Base-by-base conservation (phyloP, 1,140 invertebrate species). In the Drosophila pectinifera region DNA sequence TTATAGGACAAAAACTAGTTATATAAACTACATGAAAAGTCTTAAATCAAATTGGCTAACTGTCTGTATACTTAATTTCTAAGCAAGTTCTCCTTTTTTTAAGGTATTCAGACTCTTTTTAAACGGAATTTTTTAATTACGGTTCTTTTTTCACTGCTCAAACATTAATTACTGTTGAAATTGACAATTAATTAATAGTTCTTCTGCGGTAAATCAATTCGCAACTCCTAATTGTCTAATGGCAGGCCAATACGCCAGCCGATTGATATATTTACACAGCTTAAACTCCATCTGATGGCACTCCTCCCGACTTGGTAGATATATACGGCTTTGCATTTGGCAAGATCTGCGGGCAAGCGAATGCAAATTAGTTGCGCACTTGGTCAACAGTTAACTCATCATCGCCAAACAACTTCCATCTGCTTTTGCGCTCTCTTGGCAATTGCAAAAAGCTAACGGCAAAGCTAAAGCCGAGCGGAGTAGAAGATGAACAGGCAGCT, bases 291-390 rank as follows among this genome's bases (percentile, higher is more conserved):
- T 56, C 18, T 42, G 3, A 41, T 28, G 24, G 14, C 51, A 42
- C 34, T 18, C 24, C 34, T n/a, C 24, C 11, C 11, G 24, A 36
- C 22, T 26, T 20, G 5, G 31, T 28, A 10, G 45, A 53, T 48
- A 45, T 16, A 34, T 31, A 36, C 13, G 36, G 28, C 28, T 24
- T 42, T 68, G 62, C 63, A 36, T 70, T 70, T 70, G 34, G 68
- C 61, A 59, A 43, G 53, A 74, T 49, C 72, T 49, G 51, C 54
- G 53, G 48, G 58, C 63, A 64, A 79, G 57, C 62, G 78, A 88
- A 86, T 86, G 83, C 75, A 86, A 88, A 86, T 88, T 79, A 73
- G 79, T 88, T 82, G 83, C 74, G 81, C 73, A 86, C 73, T 85
- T 78, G 78, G 82, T 80, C 78, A 86, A 85, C 81, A 85, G 82